Conservation (phyloP, 1,140 invertebrate species). For the Helicoverpa armigera region DNA sequence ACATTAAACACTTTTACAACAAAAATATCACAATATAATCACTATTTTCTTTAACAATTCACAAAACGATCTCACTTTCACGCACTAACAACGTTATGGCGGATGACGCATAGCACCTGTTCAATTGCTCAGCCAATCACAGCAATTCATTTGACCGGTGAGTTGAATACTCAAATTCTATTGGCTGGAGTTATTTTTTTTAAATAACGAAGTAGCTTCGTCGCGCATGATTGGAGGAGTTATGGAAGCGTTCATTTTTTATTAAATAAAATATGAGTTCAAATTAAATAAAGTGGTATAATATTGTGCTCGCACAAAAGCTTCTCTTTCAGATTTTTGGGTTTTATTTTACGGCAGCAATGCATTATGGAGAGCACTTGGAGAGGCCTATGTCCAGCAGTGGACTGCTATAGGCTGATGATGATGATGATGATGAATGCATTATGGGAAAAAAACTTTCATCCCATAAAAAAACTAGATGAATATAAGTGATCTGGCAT, state of each 20-base stretch:
- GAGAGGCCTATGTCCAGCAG: no score
- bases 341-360: no score
- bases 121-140: conserved; percentile 74
- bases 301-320: no score
- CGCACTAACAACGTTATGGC: conserved; percentile 80
- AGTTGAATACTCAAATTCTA: conserved; percentile 70
- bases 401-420: no score
- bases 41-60: conserved; percentile 49
- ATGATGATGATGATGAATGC: no score
- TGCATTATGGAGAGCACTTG: no score
- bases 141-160: conserved; percentile 75
- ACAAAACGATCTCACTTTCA: conserved; percentile 76
- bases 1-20: conserved; percentile 70
- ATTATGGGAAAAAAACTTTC: no score
- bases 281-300: background rate
- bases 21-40: conserved; percentile 63
- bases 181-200: conserved; percentile 77
- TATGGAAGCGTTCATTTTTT: conserved; percentile 58
- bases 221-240: conserved; percentile 51
- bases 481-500: no score
- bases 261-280: conserved; percentile 28
- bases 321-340: no score
- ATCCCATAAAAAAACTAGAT: no score
- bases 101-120: conserved; percentile 85
- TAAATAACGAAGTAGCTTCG: conserved; percentile 67